Percentiles rank a stretch among this genome's conserved stretches.
Conservation (phyloP, 2,797 vertebrate genomes). For the Babyrousa celebensis region DNA sequence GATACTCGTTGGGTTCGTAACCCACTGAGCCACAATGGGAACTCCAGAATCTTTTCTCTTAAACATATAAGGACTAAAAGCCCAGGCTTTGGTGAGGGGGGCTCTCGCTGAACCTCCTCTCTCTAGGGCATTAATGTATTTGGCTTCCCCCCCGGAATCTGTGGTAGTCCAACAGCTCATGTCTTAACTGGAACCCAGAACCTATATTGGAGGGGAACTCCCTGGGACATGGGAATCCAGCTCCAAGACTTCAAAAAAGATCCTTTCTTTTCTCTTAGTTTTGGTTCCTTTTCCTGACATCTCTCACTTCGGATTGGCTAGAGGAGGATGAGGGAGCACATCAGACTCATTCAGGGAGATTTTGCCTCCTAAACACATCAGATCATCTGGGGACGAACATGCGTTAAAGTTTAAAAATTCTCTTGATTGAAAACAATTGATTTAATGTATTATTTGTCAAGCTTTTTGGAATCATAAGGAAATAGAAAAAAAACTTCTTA, state of each 20-base stretch:
- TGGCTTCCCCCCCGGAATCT: background rate
- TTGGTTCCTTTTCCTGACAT: background rate
- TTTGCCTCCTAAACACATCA: background rate
- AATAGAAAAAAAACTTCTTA: background rate
- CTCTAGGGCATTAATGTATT: background rate
- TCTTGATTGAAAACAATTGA: slow-evolving; percentile 27
- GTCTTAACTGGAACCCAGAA: background rate
- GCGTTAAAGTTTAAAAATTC: background rate
- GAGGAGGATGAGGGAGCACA: background rate
- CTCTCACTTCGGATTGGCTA: background rate
- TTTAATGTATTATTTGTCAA: slow-evolving; percentile 33
- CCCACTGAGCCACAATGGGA: too few species aligned
- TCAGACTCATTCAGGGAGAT: background rate
- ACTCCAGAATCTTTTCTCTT: background rate
- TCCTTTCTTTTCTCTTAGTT: background rate
- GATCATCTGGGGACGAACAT: background rate
- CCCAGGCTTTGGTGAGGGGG: background rate
- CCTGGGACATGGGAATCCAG: background rate
- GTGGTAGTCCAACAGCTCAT: background rate
- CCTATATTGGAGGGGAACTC: too few species aligned
- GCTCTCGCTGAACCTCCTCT: background rate
- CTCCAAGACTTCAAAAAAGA: background rate
- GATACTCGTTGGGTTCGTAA: too few species aligned
- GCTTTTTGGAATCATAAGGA: background rate
- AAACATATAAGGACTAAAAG: background rate